Evolutionary conservation across 2,888 invertebrate species (phyloP), one percentile per base, ranked within the genome.

Genomic region (Platycheirus rosarum): DNA sequence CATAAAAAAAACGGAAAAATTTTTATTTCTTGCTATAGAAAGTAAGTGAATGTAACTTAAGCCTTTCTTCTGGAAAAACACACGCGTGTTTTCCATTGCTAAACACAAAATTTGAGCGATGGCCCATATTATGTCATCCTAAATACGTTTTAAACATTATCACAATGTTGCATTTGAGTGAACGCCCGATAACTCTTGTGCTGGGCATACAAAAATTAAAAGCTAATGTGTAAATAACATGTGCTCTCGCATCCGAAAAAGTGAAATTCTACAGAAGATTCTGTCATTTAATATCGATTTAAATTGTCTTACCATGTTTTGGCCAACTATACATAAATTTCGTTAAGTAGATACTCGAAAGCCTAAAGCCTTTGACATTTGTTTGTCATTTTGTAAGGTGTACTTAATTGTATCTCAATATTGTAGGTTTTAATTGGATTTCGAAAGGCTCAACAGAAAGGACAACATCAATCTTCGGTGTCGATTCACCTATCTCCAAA

Each of bases 61-160:
- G 20, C n/a, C n/a, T n/a, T 20, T 53, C 53, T 68, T 2, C 11
- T 23, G 32, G 53, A 20, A 20, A 42, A 55, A 60, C 16, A n/a
- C 29, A 20, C 13, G 18, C n/a, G 23, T 60, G 57, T 69, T 57
- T 29, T 11, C 23, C 13, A 44, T 16, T 16, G 14, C 37, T 46
- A 29, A 60, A 37, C 18, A 49, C 18, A 16, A 29, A 37, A 26
- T 57, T 40, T 44, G 7, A 44, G 26, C 26, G 6, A 23, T 13
- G n/a, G 14, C 40, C 37, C 13, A 42, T 60, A 40, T 42, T 18
- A 48, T 26, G 29, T 40, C 49, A 29, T 29, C 18, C n/a, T 49
- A 40, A 60, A 70, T 49, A 70, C 60, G 60, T 11, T 40, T 60
- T 70, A 40, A 40, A 29, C 70, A 70, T 70, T 60, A 70, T 70